Evolutionary conservation across 1,140 invertebrate species (phyloP).

Genomic region (Caenorhabditis brenneri): DNA sequence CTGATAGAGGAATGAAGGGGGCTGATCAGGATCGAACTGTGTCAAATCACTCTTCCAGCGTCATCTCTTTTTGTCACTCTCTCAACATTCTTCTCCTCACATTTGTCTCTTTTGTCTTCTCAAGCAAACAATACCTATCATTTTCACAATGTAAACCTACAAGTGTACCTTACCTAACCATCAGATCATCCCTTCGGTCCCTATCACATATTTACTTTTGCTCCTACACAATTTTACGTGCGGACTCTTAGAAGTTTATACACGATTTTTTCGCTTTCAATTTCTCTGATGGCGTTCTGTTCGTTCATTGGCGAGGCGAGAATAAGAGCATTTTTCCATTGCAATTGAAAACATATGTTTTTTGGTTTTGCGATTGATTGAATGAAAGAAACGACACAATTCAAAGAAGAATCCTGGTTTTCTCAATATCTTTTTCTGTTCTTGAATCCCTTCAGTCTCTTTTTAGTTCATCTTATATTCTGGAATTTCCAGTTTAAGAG

Average conservation of each 20-base stretch:
- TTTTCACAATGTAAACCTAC: constrained; percentile 43
- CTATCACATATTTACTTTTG: constrained; percentile 8
- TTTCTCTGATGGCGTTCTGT: neutral
- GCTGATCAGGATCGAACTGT: neutral
- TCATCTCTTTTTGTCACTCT: constrained; percentile 16
- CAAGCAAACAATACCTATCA: constrained; percentile 39
- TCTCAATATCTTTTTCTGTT: neutral
- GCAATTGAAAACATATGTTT: constrained; percentile 38
- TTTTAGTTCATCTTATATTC: neutral
- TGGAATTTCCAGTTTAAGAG: neutral
- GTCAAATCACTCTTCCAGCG: neutral
- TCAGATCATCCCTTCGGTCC: constrained; percentile 17
- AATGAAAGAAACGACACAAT: constrained; percentile 6
- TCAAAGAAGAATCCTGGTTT: neutral
- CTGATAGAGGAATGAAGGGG: no score
- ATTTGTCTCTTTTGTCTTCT: neutral
- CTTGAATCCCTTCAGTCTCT: neutral
- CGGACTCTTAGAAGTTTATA: neutral
- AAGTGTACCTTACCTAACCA: constrained; percentile 22
- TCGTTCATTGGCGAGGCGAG: neutral
- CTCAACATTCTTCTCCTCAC: neutral
- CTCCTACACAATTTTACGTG: constrained; percentile 30
- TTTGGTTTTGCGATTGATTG: constrained; percentile 28
- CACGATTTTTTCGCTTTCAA: neutral
- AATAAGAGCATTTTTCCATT: neutral